These are phyloP conservation scores for Trichonephila clavata DNA, from an alignment of 1,140 invertebrate genomes.

Conservation along the genomic window DNA sequence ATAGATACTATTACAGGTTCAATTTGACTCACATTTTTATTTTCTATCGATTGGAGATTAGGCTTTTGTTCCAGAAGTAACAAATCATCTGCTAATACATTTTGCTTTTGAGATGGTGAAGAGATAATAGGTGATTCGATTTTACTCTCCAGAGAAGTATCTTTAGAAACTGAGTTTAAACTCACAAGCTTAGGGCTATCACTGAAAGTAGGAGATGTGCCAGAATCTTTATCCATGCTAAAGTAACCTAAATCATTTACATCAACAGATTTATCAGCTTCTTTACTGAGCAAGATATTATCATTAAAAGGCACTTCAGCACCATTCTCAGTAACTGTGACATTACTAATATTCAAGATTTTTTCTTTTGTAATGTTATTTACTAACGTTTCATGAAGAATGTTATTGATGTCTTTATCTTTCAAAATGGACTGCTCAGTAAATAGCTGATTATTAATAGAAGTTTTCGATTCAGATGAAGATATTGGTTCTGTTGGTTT, in stretches of 20 bases:
- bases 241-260: constrained; percentile 59
- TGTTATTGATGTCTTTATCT: not conserved
- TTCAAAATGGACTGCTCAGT: not conserved
- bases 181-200: not conserved
- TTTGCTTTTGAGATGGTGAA: no score
- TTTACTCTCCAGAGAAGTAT: not conserved
- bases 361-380: not conserved
- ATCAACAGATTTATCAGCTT: constrained; percentile 14
- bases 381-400: not conserved
- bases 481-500: no score
- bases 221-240: constrained; percentile 49
- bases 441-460: not conserved
- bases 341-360: not conserved
- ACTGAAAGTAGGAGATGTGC: not conserved
- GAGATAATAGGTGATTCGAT: not conserved
- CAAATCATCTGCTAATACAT: not conserved
- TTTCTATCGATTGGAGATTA: not conserved
- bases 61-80: not conserved
- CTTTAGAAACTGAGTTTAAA: not conserved
- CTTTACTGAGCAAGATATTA: not conserved
- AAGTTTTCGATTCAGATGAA: not conserved
- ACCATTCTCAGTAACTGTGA: not conserved
- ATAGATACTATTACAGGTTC: not conserved
- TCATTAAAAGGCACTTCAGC: not conserved
- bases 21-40: not conserved